Percentiles rank a stretch among this genome's conserved stretches.
These are phyloP conservation scores for Peromyscus eremicus DNA, from an alignment of 2,797 vertebrate species.

Conservation along the genomic window DNA sequence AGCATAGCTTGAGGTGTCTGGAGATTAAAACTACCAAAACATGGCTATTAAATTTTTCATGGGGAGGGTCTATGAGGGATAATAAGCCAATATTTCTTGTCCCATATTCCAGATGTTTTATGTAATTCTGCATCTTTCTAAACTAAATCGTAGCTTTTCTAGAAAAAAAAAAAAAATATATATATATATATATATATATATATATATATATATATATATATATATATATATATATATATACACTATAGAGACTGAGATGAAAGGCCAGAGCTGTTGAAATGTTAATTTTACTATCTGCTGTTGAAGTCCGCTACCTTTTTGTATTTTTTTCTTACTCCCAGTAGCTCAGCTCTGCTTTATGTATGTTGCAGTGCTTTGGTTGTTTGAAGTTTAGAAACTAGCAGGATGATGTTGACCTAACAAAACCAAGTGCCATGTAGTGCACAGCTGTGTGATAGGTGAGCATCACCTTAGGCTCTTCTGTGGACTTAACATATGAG, in stretches of 20 bases:
- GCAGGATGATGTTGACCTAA: constrained; percentile 92
- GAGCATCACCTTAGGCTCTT: constrained; percentile 81
- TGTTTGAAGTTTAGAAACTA: constrained; percentile 96
- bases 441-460: constrained; percentile 86
- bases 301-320: constrained; percentile 97
- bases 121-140: constrained; percentile 95
- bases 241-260: constrained; percentile 97
- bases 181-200: background rate
- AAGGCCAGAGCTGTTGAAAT: constrained; percentile 99
- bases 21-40: constrained; percentile 98
- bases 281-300: constrained; percentile 99
- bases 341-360: constrained; percentile 98
- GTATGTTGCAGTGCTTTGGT: constrained; percentile 97
- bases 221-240: constrained; percentile 71
- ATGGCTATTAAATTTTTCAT: constrained; percentile 99
- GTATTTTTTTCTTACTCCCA: constrained; percentile 93
- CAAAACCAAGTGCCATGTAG: constrained; percentile 92
- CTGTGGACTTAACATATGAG: constrained; percentile 53
- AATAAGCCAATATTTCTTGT: constrained; percentile 98
- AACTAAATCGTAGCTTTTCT: constrained; percentile 92
- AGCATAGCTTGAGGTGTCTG: constrained; percentile 94
- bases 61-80: constrained; percentile 95
- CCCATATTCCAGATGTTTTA: constrained; percentile 99
- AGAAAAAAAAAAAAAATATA: constrained; percentile 84
- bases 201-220: constrained; percentile 50